Base-by-base conservation (phyloP, 2,888 invertebrate genomes). In the Tachina grossa region DNA sequence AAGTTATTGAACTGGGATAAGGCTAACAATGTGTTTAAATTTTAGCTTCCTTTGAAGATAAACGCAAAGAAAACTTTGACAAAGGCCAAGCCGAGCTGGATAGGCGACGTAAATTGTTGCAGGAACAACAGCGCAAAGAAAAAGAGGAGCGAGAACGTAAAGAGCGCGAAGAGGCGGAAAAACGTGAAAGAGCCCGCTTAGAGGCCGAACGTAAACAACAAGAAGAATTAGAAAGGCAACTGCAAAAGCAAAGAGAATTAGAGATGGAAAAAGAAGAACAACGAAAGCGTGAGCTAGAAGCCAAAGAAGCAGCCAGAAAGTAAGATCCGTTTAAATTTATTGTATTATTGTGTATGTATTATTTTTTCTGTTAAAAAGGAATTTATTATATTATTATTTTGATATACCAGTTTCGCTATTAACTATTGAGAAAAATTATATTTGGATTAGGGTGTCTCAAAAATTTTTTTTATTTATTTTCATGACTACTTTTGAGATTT, bases 11-110 rank as follows among this genome's bases (percentile, higher is more conserved):
- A 16, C 4, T 6, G 31, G 0, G 6, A 0, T 5, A 0, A 9
- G 6, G 5, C 11, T 39, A 66, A 80, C 86, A 4, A 4, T 43
- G 11, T 14, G 5, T 53, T 31, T 9, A 76, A 84, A 77, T 89
- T 91, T 1, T 87, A 94, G 95, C 95, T 84, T 95, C 98, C 0
- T 99, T 99, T 93, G 99, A 99, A 91, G 99, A 99, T 91, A 97
- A 98, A 90, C 94, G 99, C 4, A 96, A 98, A 91, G 98, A 99
- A 93, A 99, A 99, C 93, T 98, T 98, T 93, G 99, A 98, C 87
- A 97, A 98, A 88, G 99, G 99, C 0, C 99, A 99, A 92, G 99
- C 98, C 0, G 99, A 99, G 93, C 93, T 99, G 81, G 99, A 99
- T 91, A 93, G 98, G 47, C 93, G 99, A 59, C 94, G 99, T 43